Percentiles rank a stretch among this genome's conserved stretches.
Conservation (phyloP, 2,888 invertebrate species). For the Suillia variegata region DNA sequence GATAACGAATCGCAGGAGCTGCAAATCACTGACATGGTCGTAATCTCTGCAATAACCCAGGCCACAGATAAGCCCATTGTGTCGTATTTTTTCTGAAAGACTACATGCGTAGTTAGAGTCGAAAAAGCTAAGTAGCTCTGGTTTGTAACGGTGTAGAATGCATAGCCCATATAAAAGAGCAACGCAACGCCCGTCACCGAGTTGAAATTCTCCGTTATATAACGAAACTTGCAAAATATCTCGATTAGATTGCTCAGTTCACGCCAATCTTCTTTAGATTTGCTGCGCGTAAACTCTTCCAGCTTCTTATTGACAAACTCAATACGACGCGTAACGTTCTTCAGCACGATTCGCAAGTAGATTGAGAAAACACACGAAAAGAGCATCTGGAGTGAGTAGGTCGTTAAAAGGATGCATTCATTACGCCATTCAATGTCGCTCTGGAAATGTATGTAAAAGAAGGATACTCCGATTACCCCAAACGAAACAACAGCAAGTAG, state of each 20-base stretch:
- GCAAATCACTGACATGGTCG: slow-evolving; percentile 42
- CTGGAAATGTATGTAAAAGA: slow-evolving; percentile 37
- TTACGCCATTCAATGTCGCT: slow-evolving; percentile 31
- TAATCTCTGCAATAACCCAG: slow-evolving; percentile 47
- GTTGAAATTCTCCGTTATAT: slow-evolving; percentile 47
- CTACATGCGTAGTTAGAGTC: slow-evolving; percentile 37
- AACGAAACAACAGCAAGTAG: slow-evolving; percentile 25
- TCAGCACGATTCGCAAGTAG: slow-evolving; percentile 40
- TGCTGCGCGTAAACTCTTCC: slow-evolving; percentile 31
- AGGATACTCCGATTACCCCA: slow-evolving; percentile 39
- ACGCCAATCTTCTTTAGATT: slow-evolving; percentile 40
- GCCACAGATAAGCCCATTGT: slow-evolving; percentile 43
- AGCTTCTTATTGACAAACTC: slow-evolving; percentile 41
- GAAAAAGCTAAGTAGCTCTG: slow-evolving; percentile 50
- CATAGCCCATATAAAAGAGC: slow-evolving; percentile 47
- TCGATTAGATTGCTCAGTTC: slow-evolving; percentile 50
- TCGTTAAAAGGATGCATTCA: slow-evolving; percentile 33
- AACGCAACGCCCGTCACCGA: slow-evolving; percentile 42
- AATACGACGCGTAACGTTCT: slow-evolving; percentile 38
- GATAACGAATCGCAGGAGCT: slow-evolving; percentile 45
- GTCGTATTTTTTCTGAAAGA: slow-evolving; percentile 32
- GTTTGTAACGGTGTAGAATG: slow-evolving; percentile 53
- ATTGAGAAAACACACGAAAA: slow-evolving; percentile 42
- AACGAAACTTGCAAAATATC: slow-evolving; percentile 47
- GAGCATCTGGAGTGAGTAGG: slow-evolving; percentile 42